These are phyloP conservation scores for Hyposoter dolosus DNA, from an alignment of 2,888 invertebrate genomes.

Conservation along the genomic window DNA sequence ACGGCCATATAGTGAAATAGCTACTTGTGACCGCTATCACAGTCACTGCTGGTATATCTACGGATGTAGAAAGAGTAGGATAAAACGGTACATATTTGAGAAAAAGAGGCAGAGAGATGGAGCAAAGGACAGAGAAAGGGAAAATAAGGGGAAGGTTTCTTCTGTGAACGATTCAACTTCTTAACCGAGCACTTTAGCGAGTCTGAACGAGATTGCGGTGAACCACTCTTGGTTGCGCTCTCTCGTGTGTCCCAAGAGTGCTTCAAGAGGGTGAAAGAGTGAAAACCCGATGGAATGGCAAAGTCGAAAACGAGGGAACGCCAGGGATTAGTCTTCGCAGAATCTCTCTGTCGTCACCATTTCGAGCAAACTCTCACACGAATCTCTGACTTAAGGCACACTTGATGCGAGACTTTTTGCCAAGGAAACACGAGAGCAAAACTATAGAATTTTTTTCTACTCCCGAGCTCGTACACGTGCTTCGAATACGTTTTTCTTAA, in stretches of 20 bases:
- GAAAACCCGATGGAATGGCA: conserved; percentile 42
- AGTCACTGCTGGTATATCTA: conserved; percentile 16
- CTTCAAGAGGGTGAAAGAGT: conserved; percentile 13
- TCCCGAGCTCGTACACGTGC: conserved; percentile 15
- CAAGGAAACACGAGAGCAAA: conserved; percentile 9
- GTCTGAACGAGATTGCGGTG: conserved; percentile 69
- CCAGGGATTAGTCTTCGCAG: conserved; percentile 54
- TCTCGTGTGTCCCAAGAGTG: conserved; percentile 28
- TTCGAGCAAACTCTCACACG: conserved; percentile 35
- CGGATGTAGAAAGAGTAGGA: conserved; percentile 25
- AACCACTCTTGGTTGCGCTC: conserved; percentile 51
- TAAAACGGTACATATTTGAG: conserved; percentile 14
- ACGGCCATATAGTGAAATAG: conserved; percentile 22
- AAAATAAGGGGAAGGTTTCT: conserved; percentile 49
- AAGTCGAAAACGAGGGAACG: conserved; percentile 47
- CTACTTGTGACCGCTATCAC: conserved; percentile 51
- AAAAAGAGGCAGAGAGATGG: conserved; percentile 22
- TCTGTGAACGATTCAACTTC: conserved; percentile 74
- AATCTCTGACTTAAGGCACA: conserved; percentile 24
- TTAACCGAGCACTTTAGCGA: conserved; percentile 74
- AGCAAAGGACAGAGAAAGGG: conserved; percentile 26
- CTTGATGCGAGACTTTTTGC: conserved; percentile 19
- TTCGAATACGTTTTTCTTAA: conserved; percentile 28
- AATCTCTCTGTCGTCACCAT: conserved; percentile 46
- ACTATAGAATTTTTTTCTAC: conserved; percentile 28